Conservation (phyloP, 2,888 invertebrate species). For the Artemia sinica region DNA sequence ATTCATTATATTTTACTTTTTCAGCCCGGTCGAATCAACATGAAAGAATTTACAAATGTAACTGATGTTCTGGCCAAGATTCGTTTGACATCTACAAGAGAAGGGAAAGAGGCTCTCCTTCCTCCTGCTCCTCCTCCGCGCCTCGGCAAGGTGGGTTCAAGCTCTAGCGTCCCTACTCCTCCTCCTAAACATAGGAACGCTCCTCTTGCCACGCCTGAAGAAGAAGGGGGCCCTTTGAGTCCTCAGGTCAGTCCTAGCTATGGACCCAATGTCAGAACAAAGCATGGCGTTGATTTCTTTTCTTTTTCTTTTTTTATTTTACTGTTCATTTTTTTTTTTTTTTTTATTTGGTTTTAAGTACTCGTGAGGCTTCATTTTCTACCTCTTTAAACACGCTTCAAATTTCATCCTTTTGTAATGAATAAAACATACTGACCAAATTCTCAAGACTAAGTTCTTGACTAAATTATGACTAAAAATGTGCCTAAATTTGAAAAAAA, state of each 20-base stretch:
- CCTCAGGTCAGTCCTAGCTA: constrained; percentile 5
- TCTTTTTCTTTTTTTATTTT: constrained; percentile 1
- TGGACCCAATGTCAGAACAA: neutral
- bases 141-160: constrained; percentile 18
- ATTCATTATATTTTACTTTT: neutral
- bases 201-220: constrained; percentile 56
- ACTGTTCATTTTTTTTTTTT: too few relatives aligned
- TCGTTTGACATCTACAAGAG: constrained; percentile 39
- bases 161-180: neutral
- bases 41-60: constrained; percentile 72
- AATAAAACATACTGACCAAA: too few relatives aligned
- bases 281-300: constrained; percentile 5
- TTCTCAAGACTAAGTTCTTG: too few relatives aligned
- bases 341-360: too few relatives aligned
- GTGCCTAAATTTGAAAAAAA: too few relatives aligned
- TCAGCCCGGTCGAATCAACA: constrained; percentile 73
- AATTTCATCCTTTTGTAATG: too few relatives aligned
- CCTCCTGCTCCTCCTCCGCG: constrained; percentile 25
- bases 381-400: too few relatives aligned
- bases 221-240: constrained; percentile 1
- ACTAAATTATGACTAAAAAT: too few relatives aligned
- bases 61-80: constrained; percentile 60
- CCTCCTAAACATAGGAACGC: constrained; percentile 35
- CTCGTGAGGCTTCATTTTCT: too few relatives aligned
- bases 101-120: constrained; percentile 34